Base-by-base conservation (phyloP, 2,797 vertebrate genomes). In the Momotus momota region DNA sequence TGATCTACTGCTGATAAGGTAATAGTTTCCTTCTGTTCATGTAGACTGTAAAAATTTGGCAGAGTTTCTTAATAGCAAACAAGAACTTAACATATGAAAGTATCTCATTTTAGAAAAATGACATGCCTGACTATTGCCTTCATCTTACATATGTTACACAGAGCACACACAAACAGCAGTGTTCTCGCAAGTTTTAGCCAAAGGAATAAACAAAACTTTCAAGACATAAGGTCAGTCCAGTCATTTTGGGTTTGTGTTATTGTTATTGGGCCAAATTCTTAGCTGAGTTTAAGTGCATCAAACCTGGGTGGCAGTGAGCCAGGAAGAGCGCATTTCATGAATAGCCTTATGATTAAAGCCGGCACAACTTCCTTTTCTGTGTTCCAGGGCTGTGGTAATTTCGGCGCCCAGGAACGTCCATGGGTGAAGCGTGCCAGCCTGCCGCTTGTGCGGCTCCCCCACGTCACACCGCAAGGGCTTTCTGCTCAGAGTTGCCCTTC, bases 1-100 rank as follows among this genome's bases (percentile, higher is more conserved):
- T 3, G 14, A 85, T 94, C 78, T 91, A 40, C 91, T 84, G 85
- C 94, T 96, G 95, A 96, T 95, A 96, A 96, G 66, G 61, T 94
- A 90, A 93, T 93, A 46, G 74, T 77, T 91, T 97, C 92, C 88
- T 93, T 96, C 80, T 91, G 80, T 88, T 92, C 48, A 83, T 81
- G 40, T n/a, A 84, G 81, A 79, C 81, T 87, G 40, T 52, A 86
- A 90, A 89, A 38, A 86, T 41, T 88, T 90, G 81, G 80, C 91
- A 87, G 60, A 67, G 46, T 46, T 85, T 57, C 58, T 57, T 85
- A 35, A 20, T 29, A 82, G 66, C 41, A 64, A 58, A 61, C n/a
- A 90, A 81, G 61, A 92, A 81, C 1, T 2, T 74, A 91, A 78
- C 12, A 38, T 75, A 18, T 27, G 55, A 89, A 90, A 92, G 67